Evolutionary conservation across 2,113 vertebrate genomes (phyloP).

Genomic region (Cynoglossus semilaevis): DNA sequence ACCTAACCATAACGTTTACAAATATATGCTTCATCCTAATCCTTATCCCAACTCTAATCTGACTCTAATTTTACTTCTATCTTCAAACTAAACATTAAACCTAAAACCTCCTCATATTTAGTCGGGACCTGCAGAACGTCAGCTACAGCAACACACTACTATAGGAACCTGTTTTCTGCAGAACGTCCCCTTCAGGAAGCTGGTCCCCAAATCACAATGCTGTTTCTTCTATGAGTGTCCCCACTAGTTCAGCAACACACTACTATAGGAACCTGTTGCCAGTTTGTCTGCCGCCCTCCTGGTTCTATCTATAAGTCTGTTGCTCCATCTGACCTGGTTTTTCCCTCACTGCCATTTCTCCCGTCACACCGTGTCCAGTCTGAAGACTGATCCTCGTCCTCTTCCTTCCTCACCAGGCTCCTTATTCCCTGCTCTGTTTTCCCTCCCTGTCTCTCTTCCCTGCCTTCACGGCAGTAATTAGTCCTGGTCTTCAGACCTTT

Average conservation of each 20-base stretch:
- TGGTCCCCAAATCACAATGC: no score
- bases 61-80: no score
- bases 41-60: no score
- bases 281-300: slow-evolving; percentile 44
- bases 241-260: slow-evolving; percentile 22
- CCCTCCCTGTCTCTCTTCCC: slow-evolving; percentile 21
- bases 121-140: no score
- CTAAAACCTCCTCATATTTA: no score
- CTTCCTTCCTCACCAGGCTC: slow-evolving; percentile 1
- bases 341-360: slow-evolving; percentile 20
- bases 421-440: slow-evolving; percentile 13
- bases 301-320: slow-evolving; percentile 11
- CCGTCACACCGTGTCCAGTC: slow-evolving; percentile 18
- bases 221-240: not conserved
- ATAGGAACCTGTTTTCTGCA: slow-evolving; percentile 54
- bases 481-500: slow-evolving; percentile 50
- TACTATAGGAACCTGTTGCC: slow-evolving; percentile 49
- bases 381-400: not conserved
- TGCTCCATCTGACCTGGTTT: slow-evolving; percentile 44
- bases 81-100: no score
- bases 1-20: no score
- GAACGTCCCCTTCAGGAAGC: no score
- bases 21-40: no score
- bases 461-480: slow-evolving; percentile 52
- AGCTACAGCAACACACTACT: slow-evolving; percentile 19